These are phyloP conservation scores for Coptotermes formosanus DNA, from an alignment of 1,140 invertebrate genomes.

Conservation along the genomic window DNA sequence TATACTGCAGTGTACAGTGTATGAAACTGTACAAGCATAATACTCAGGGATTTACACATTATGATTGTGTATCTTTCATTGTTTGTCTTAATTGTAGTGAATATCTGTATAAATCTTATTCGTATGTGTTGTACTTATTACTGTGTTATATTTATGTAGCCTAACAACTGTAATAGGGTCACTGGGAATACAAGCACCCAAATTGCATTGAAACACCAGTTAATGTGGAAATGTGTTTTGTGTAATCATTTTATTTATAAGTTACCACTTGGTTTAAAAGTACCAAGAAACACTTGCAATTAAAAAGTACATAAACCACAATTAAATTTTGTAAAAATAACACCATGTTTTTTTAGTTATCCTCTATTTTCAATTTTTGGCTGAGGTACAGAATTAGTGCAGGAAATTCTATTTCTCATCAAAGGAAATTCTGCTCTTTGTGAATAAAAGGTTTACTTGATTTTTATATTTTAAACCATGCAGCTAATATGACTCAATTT, in stretches of 20 bases:
- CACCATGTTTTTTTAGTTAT: neutral
- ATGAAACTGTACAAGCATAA: neutral
- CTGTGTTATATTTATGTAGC: constrained; percentile 13
- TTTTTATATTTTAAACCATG: too few species aligned
- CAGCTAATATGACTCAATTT: too few species aligned
- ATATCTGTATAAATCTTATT: neutral
- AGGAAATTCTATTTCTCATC: neutral
- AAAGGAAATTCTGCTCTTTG: too few species aligned
- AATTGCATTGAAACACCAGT: neutral
- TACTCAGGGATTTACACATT: neutral
- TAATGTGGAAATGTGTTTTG: neutral
- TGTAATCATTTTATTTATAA: constrained; percentile 12
- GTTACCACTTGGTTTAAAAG: constrained; percentile 1
- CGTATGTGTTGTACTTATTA: constrained; percentile 7
- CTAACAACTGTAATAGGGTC: neutral
- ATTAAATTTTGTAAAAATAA: neutral
- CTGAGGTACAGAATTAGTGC: neutral
- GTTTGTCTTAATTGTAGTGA: neutral
- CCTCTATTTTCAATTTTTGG: neutral
- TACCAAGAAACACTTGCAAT: constrained; percentile 6
- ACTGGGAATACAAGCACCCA: neutral
- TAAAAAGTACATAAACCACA: neutral
- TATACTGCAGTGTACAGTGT: neutral
- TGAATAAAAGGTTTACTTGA: too few species aligned
- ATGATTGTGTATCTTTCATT: neutral